These are phyloP conservation scores for Cerceris rybyensis DNA, from an alignment of 2,888 invertebrate genomes.

Conservation along the genomic window DNA sequence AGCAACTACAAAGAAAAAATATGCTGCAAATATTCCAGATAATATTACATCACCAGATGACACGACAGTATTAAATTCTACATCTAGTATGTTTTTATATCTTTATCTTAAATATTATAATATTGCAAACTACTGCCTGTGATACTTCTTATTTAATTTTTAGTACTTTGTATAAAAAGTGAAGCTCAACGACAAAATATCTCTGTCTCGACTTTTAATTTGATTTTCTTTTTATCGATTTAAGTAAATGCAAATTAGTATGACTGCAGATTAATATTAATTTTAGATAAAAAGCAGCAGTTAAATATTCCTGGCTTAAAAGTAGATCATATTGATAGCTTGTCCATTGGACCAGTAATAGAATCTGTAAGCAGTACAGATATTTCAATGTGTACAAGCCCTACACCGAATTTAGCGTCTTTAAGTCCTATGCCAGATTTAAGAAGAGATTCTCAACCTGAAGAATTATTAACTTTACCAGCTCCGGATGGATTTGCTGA, in stretches of 20 bases:
- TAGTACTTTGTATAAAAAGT: no score
- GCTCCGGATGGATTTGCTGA: constrained; percentile 93
- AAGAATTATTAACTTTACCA: constrained; percentile 86
- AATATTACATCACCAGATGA: constrained; percentile 69
- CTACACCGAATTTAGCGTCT: constrained; percentile 84
- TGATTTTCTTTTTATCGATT: no score
- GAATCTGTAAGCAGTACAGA: constrained; percentile 82
- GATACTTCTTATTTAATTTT: neutral
- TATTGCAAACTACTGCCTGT: no score
- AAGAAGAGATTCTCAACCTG: constrained; percentile 85
- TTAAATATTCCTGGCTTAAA: constrained; percentile 68
- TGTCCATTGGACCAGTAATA: constrained; percentile 78
- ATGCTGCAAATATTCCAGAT: constrained; percentile 68
- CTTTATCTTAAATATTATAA: neutral
- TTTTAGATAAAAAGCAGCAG: constrained; percentile 64
- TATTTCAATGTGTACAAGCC: constrained; percentile 83
- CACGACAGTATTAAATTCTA: constrained; percentile 35
- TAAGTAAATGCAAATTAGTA: no score
- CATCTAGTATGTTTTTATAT: constrained; percentile 45
- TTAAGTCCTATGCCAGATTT: constrained; percentile 87
- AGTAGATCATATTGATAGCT: constrained; percentile 63
- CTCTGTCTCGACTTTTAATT: no score
- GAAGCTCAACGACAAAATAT: no score
- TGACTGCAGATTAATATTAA: no score
- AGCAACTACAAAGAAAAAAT: constrained; percentile 75